These are phyloP conservation scores for Ryuthela nishihirai DNA, from an alignment of 2,888 invertebrate genomes.

Conservation along the genomic window DNA sequence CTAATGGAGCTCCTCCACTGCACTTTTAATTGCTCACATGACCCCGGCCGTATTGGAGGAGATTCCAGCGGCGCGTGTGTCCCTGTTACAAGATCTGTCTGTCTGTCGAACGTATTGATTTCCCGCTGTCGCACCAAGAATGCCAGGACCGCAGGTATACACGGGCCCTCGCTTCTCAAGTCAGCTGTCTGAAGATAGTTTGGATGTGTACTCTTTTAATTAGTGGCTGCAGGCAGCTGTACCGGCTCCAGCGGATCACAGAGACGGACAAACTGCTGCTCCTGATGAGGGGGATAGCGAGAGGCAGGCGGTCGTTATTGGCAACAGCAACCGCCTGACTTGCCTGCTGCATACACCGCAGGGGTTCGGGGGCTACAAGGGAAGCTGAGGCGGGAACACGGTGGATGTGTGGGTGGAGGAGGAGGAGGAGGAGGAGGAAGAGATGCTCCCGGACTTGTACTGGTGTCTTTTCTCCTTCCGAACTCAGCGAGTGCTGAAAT, in stretches of 20 bases:
- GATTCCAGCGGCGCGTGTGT: not conserved
- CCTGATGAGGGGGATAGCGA: slow-evolving; percentile 12
- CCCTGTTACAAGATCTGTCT: slow-evolving; percentile 25
- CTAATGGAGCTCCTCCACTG: slow-evolving; percentile 34
- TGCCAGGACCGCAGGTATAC: slow-evolving; percentile 33
- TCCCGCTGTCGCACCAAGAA: slow-evolving; percentile 26
- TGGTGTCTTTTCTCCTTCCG: too few relatives aligned
- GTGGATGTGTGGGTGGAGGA: too few relatives aligned
- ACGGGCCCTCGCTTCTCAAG: slow-evolving; percentile 6
- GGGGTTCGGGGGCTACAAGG: too few relatives aligned
- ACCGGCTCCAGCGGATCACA: too few relatives aligned
- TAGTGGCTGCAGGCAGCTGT: slow-evolving; percentile 28
- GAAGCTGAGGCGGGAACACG: not conserved
- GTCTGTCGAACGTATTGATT: slow-evolving; percentile 39
- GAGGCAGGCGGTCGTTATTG: not conserved
- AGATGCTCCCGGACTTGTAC: slow-evolving; percentile 11
- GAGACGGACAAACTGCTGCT: slow-evolving; percentile 17
- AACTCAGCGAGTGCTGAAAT: too few relatives aligned
- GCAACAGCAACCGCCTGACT: too few relatives aligned
- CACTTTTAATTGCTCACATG: slow-evolving; percentile 34
- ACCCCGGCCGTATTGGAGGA: not conserved
- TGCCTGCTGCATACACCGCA: too few relatives aligned
- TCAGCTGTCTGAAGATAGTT: slow-evolving; percentile 19
- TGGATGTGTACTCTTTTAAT: slow-evolving; percentile 38
- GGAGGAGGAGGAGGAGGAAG: not conserved